Base-by-base conservation (phyloP, 2,888 invertebrate species). In the Pantelozetes paolii region DNA sequence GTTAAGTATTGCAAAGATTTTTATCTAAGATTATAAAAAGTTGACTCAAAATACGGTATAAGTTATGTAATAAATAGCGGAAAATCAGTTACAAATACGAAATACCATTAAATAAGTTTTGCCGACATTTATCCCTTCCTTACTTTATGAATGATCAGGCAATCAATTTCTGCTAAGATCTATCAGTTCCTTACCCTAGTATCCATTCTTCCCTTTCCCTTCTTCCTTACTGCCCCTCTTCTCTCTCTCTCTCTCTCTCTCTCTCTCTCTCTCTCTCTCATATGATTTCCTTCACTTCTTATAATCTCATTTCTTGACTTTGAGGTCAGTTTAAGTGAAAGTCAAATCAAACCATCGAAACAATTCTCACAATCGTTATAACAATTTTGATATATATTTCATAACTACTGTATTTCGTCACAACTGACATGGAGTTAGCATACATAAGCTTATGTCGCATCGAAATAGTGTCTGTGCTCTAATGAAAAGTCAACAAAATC, bases 81-180 rank as follows among this genome's bases (percentile, higher is more conserved):
- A 23, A 36, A 23, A n/a, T 67, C 20, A 67, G 36, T 67, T 32
- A 42, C 40, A 67, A 67, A 67, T 42, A 23, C 23, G n/a, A 11
- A 32, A 20, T 42, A 11, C 8, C 67, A 67, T 67, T 67, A 67
- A 67, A 42, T 67, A 67, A 64, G n/a, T 67, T 67, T 40, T 40
- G 20, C 42, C 3, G 8, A 42, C 67, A 67, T 67, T 40, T 42
- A 67, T 67, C 67, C 67, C 67, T 42, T 67, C 26, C 11, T 11
- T 23, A 62, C 32, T 62, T 23, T 30, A n/a, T 62, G 23, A 32
- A 42, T 57, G 57, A 36, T 36, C 57, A 57, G 30, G 13, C 59
- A 59, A 59, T 59, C 3, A 20, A 26, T 59, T 30, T 30, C 1
- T 59, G 59, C 6, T 59, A 30, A 45, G 45, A n/a, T n/a, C n/a